Percentiles rank a stretch among this genome's conserved stretches.
Evolutionary conservation across 1,140 invertebrate genomes (phyloP).

Genomic region (Lanistes nyassanus): DNA sequence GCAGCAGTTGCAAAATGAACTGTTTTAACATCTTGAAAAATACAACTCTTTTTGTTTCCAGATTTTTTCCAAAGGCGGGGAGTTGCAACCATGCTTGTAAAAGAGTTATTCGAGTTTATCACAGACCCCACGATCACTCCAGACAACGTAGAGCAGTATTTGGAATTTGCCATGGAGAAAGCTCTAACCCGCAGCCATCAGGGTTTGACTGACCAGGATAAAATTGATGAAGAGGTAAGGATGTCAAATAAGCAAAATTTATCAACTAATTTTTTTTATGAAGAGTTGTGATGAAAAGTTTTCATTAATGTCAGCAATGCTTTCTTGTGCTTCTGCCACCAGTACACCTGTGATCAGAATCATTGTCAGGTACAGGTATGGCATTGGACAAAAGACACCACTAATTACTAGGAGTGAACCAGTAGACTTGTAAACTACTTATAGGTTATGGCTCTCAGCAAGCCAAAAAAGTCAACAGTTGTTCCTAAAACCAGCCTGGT

Average conservation of each 20-base stretch:
- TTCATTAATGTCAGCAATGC: not conserved
- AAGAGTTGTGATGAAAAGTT: not conserved
- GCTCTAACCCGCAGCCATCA: conserved; percentile 52
- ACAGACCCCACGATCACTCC: conserved; percentile 88
- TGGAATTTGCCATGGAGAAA: conserved; percentile 64
- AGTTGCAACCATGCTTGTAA: conserved; percentile 89
- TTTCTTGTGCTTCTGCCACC: not conserved
- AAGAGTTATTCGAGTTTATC: conserved; percentile 95
- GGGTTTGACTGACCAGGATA: conserved; percentile 63
- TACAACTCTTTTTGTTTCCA: conserved; percentile 62
- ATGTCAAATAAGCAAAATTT: too few relatives aligned
- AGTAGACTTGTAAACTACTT: not conserved
- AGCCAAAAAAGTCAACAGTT: not conserved
- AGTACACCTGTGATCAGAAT: not conserved
- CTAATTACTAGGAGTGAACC: not conserved
- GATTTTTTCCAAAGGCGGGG: conserved; percentile 92
- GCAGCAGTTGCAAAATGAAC: not conserved
- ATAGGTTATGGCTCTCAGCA: not conserved
- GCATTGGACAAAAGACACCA: not conserved
- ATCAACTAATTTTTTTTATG: not conserved
- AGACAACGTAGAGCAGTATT: conserved; percentile 78
- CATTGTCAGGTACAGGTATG: not conserved
- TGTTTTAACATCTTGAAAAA: not conserved
- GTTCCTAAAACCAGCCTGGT: too few relatives aligned
- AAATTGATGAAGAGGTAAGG: conserved; percentile 67